Percentiles rank a stretch among this genome's conserved stretches.
These are phyloP conservation scores for Megalops cyprinoides DNA, from an alignment of 2,797 vertebrate genomes.

Conservation along the genomic window DNA sequence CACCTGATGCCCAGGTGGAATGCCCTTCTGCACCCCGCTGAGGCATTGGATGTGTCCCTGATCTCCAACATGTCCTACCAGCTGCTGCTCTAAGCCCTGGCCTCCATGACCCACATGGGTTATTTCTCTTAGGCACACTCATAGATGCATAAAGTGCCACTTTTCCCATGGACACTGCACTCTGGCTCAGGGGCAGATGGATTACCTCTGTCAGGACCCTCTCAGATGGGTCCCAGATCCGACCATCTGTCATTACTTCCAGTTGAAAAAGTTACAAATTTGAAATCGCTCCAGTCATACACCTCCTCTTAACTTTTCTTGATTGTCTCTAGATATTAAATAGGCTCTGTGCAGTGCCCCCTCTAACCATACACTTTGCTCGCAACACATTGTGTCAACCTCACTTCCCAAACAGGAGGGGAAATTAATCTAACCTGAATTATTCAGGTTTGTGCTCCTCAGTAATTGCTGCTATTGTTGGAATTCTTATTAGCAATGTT, in stretches of 20 bases:
- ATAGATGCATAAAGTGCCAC: neutral
- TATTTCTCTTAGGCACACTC: neutral
- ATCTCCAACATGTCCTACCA: neutral
- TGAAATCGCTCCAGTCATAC: too few species aligned
- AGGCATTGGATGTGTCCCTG: neutral
- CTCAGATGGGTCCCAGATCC: neutral
- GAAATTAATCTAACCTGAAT: neutral
- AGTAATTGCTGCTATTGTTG: neutral
- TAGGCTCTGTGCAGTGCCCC: too few species aligned
- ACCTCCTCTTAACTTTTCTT: too few species aligned
- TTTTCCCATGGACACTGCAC: neutral
- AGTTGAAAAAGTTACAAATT: too few species aligned
- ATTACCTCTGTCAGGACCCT: neutral
- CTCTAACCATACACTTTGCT: too few species aligned
- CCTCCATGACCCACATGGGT: neutral
- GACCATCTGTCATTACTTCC: too few species aligned
- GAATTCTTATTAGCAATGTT: neutral
- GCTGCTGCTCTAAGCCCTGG: constrained; percentile 5
- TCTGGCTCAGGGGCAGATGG: neutral
- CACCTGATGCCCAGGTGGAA: neutral
- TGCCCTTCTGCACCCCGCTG: neutral
- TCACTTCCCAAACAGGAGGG: too few species aligned
- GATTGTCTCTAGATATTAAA: too few species aligned
- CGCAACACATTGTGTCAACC: too few species aligned
- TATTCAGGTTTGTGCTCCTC: neutral